Evolutionary conservation across 2,113 vertebrate genomes (phyloP).

Genomic region (Drymodes brunneopygia): DNA sequence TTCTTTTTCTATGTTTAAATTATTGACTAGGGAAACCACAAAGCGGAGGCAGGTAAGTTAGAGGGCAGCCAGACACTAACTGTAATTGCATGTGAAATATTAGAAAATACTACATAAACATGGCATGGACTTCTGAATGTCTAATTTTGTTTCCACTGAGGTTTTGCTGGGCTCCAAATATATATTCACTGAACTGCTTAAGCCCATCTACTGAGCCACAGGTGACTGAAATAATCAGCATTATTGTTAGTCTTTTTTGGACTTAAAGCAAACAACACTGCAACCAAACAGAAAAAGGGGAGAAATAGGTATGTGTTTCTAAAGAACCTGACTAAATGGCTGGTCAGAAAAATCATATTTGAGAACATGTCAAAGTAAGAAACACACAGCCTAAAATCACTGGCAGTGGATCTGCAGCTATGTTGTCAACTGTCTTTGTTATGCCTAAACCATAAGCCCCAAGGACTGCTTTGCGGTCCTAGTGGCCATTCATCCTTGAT

Average conservation of each 20-base stretch:
- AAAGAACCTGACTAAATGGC: neutral
- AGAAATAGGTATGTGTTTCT: neutral
- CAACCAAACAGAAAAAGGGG: neutral
- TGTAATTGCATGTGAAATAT: constrained; percentile 17
- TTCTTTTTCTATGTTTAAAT: neutral
- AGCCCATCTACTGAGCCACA: neutral
- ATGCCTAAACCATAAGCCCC: neutral
- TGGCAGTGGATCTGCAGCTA: neutral
- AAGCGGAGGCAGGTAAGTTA: neutral
- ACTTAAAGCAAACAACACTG: neutral
- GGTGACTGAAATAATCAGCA: neutral
- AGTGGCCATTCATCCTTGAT: neutral
- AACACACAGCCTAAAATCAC: neutral
- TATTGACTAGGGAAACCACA: neutral
- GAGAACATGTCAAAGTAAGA: neutral
- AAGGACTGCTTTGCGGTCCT: neutral
- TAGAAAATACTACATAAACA: constrained; percentile 52
- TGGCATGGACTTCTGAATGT: neutral
- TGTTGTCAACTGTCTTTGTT: neutral
- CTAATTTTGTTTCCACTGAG: constrained; percentile 10
- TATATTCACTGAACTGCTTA: neutral
- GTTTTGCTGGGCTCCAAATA: constrained; percentile 28
- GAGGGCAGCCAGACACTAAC: constrained; percentile 11
- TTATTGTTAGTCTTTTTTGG: neutral
- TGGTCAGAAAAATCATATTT: neutral